Evolutionary conservation across 2,797 vertebrate genomes (phyloP), one percentile per base, ranked within the genome.

Genomic region (Poliocrania exsul): DNA sequence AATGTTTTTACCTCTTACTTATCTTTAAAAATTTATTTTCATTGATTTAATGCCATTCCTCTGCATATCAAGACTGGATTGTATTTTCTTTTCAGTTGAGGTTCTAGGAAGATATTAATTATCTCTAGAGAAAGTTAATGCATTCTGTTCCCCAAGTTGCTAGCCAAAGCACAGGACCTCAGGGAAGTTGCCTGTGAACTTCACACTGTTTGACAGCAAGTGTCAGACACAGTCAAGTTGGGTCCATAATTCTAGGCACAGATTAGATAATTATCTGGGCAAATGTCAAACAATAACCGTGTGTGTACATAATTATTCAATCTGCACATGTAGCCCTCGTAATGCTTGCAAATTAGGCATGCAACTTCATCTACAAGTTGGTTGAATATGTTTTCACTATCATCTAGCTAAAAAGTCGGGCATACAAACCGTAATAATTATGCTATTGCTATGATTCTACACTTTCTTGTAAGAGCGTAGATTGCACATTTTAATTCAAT

Each of bases 221-320:
- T 78, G 65, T 69, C 71, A 86, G 70, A 67, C 53, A 53, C 51
- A 88, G 79, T 50, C 87, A 95, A 95, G 50, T 33, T 88, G 23
- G 33, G 84, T 91, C 50, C 84, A 86, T 61, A 88, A 70, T 96
- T 96, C 74, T 44, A 91, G 58, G 61, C 85, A 91, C 54, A 88
- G 81, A 90, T 90, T 81, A 95, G 85, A 92, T 96, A 94, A 92
- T 71, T 83, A 78, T 90, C 80, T 86, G 87, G 81, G 67, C 74
- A 95, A 95, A 96, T 94, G 94, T 93, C 85, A 95, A 91, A 94
- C 0, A 10, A 81, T 81, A 90, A 83, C n/a, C 86, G 11, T 89
- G 33, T 70, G 35, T 90, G 58, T 95, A 95, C 49, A 67, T 96
- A 96, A 97, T 96, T 97, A 96, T 88, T 92, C 67, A 93, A 90